These are phyloP conservation scores for Callopanchax toddi DNA, from an alignment of 2,113 vertebrate species.

Conservation along the genomic window DNA sequence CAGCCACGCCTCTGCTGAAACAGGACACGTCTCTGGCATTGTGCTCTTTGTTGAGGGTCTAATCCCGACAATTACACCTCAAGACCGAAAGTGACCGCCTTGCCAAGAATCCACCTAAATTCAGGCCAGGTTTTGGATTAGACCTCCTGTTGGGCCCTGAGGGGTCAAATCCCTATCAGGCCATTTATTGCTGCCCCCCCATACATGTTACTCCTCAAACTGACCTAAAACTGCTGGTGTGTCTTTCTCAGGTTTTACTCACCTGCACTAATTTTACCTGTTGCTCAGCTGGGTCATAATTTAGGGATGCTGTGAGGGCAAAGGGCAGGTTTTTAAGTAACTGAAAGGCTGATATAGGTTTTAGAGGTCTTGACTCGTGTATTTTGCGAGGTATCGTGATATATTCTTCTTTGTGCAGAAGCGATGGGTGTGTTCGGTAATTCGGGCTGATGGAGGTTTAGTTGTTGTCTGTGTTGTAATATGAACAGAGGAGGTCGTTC, in stretches of 20 bases:
- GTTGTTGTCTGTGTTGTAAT: slow-evolving; percentile 61
- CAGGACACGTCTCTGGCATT: slow-evolving; percentile 70
- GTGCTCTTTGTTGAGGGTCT: slow-evolving; percentile 75
- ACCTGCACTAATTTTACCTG: slow-evolving; percentile 69
- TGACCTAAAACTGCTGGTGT: slow-evolving; percentile 43
- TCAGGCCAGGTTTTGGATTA: slow-evolving; percentile 44
- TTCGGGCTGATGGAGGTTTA: slow-evolving; percentile 53
- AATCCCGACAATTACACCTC: slow-evolving; percentile 77
- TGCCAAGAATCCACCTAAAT: slow-evolving; percentile 53
- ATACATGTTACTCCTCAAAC: slow-evolving; percentile 26
- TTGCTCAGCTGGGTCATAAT: slow-evolving; percentile 48
- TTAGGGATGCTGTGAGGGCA: slow-evolving; percentile 47
- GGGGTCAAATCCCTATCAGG: slow-evolving; percentile 28
- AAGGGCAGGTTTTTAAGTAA: slow-evolving; percentile 71
- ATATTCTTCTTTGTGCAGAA: slow-evolving; percentile 11
- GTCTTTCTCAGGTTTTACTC: slow-evolving; percentile 62
- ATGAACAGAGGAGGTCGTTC: slow-evolving; percentile 70
- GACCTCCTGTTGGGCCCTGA: slow-evolving; percentile 40
- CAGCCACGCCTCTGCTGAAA: slow-evolving; percentile 71
- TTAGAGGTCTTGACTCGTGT: no score
- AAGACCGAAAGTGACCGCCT: slow-evolving; percentile 66
- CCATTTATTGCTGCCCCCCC: slow-evolving; percentile 24
- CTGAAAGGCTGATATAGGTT: slow-evolving; percentile 48
- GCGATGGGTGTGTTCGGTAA: slow-evolving; percentile 41
- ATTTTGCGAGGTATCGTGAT: slow-evolving; percentile 5